Percentiles rank a stretch among this genome's conserved stretches.
These are phyloP conservation scores for Chironomus striatipennis DNA, from an alignment of 1,140 invertebrate species.

Conservation along the genomic window DNA sequence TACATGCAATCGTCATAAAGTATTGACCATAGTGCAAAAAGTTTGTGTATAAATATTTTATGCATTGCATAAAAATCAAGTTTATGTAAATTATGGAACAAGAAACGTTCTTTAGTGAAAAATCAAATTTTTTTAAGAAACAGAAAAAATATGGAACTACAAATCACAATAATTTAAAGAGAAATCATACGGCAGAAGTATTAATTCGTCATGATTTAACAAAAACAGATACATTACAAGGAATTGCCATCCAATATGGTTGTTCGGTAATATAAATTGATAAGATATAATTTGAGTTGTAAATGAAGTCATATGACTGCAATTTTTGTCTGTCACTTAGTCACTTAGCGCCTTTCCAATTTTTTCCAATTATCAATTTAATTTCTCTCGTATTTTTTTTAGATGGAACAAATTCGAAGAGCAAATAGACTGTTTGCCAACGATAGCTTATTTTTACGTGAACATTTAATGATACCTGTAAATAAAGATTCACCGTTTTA, in stretches of 20 bases:
- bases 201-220: slow-evolving; percentile 71
- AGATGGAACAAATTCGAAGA: slow-evolving; percentile 86
- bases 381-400: slow-evolving; percentile 38
- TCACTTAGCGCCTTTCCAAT: no score
- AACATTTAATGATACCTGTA: slow-evolving; percentile 71
- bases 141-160: slow-evolving; percentile 86
- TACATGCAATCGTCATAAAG: not conserved
- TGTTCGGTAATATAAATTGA: slow-evolving; percentile 61
- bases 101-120: slow-evolving; percentile 1
- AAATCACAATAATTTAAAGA: slow-evolving; percentile 52
- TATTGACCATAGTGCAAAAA: not conserved
- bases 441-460: slow-evolving; percentile 79
- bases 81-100: not conserved
- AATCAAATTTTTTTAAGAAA: slow-evolving; percentile 15
- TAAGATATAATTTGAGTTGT: not conserved
- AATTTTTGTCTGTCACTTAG: no score
- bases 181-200: slow-evolving; percentile 53
- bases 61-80: not conserved
- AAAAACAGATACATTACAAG: slow-evolving; percentile 81
- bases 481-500: slow-evolving; percentile 51
- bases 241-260: slow-evolving; percentile 85
- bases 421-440: slow-evolving; percentile 79
- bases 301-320: slow-evolving; percentile 28
- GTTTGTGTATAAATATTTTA: not conserved
- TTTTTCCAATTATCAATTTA: not conserved